Evolutionary conservation across 1,140 invertebrate species (phyloP).

Genomic region (Eumeta japonica): DNA sequence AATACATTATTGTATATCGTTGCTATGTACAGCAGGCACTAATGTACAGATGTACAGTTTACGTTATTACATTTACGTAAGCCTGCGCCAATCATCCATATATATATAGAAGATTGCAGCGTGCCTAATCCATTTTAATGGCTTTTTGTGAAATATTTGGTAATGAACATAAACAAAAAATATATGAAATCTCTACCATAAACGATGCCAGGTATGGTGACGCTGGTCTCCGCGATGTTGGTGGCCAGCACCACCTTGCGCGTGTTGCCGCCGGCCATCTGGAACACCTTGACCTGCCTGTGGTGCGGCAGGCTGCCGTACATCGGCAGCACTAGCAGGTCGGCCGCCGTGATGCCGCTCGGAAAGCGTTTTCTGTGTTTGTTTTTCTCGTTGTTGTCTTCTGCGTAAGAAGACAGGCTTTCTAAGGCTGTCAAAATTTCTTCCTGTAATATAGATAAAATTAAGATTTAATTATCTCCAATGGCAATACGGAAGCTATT

Average conservation of each 20-base stretch:
- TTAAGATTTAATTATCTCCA: too few relatives aligned
- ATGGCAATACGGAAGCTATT: too few relatives aligned
- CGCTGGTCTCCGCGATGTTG: conserved; percentile 96
- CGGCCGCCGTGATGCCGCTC: conserved; percentile 32
- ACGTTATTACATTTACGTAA: too few relatives aligned
- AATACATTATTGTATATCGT: too few relatives aligned
- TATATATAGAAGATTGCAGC: too few relatives aligned
- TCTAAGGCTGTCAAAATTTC: conserved; percentile 79
- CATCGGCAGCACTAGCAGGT: conserved; percentile 84
- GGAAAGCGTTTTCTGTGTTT: conserved; percentile 31
- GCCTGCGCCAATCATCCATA: too few relatives aligned
- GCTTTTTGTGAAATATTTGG: too few relatives aligned
- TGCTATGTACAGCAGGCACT: too few relatives aligned
- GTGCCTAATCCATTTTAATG: too few relatives aligned
- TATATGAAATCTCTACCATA: conserved; percentile 72
- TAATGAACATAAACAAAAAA: too few relatives aligned
- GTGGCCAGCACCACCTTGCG: conserved; percentile 94
- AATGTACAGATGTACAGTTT: too few relatives aligned
- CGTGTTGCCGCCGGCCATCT: conserved; percentile 25
- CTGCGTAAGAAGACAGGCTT: conserved; percentile 66
- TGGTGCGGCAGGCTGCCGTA: conserved; percentile 84
- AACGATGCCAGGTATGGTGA: conserved; percentile 87
- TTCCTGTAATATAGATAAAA: conserved; percentile 64
- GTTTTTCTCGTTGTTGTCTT: conserved; percentile 56
- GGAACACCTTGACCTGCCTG: conserved; percentile 75